Percentiles rank a stretch among this genome's conserved stretches.
Conservation (phyloP, 2,797 vertebrate species). For the Monodelphis domestica region DNA sequence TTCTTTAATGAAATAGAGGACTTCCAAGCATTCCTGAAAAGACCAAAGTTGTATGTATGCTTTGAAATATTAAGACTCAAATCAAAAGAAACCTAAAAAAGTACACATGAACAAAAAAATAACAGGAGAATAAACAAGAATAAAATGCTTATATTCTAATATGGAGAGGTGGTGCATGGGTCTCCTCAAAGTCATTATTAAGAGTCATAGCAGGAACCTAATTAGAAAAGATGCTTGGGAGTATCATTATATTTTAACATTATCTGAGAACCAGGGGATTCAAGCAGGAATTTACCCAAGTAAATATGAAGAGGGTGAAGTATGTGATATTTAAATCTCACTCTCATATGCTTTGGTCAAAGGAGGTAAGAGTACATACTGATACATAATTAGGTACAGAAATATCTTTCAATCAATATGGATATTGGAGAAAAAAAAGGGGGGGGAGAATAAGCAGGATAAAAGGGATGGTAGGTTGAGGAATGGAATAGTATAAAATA, state of each 20-base stretch:
- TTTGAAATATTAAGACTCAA: too few relatives aligned
- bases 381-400: not conserved
- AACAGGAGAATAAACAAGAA: too few relatives aligned
- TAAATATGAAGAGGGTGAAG: not conserved
- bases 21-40: too few relatives aligned
- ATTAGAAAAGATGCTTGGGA: not conserved
- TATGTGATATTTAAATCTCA: not conserved
- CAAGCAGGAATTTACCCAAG: not conserved
- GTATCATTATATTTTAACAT: not conserved
- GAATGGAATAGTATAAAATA: not conserved
- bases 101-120: too few relatives aligned
- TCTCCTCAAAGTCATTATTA: not conserved
- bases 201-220: not conserved
- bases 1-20: too few relatives aligned
- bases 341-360: not conserved
- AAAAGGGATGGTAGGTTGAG: not conserved
- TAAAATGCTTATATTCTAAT: too few relatives aligned
- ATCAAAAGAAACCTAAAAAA: too few relatives aligned
- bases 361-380: not conserved
- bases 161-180: too few relatives aligned
- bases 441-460: not conserved
- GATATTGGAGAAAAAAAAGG: not conserved
- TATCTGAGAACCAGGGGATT: not conserved
- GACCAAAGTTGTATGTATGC: too few relatives aligned
- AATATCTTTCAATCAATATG: not conserved